A percentile compares a stretch with the other conserved stretches of the same genome.
phyloP scores from a whole-genome alignment of 2,113 vertebrate genomes.

The Coregonus clupeaformis region DNA sequence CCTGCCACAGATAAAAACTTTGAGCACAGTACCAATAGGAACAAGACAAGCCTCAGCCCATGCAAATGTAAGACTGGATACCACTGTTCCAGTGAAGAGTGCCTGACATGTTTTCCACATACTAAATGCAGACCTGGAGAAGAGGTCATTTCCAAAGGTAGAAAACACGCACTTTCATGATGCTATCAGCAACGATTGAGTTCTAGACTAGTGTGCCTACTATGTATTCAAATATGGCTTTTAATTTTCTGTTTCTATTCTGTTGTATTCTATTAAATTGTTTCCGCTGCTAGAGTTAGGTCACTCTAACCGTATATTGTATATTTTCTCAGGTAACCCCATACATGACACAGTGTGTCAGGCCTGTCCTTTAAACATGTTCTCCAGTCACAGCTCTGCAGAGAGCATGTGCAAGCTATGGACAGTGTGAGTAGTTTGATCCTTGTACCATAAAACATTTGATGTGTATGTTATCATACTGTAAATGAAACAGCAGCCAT shows the following conservation, averaged over 20 bases:
- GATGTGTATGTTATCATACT: too few relatives aligned
- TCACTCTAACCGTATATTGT: not conserved
- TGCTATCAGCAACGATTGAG: too few relatives aligned
- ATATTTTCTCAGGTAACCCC: constrained; percentile 41
- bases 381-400: constrained; percentile 33
- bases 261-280: not conserved
- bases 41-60: fast-evolving
- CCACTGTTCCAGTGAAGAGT: constrained; percentile 51
- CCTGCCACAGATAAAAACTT: constrained; percentile 64
- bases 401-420: constrained; percentile 25
- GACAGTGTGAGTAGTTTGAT: constrained; percentile 56
- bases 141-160: constrained; percentile 36
- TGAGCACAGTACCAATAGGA: fast-evolving
- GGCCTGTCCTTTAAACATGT: constrained; percentile 45
- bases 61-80: constrained; percentile 56
- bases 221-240: not conserved
- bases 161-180: not conserved
- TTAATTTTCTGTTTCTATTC: not conserved
- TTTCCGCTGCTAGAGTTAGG: not conserved
- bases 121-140: constrained; percentile 43
- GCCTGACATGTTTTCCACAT: constrained; percentile 52
- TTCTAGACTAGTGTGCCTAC: not conserved
- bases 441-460: too few relatives aligned
- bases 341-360: constrained; percentile 54
- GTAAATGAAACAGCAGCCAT: too few relatives aligned